Evolutionary conservation across 1,140 invertebrate species (phyloP).

Genomic region (Atta colombica): DNA sequence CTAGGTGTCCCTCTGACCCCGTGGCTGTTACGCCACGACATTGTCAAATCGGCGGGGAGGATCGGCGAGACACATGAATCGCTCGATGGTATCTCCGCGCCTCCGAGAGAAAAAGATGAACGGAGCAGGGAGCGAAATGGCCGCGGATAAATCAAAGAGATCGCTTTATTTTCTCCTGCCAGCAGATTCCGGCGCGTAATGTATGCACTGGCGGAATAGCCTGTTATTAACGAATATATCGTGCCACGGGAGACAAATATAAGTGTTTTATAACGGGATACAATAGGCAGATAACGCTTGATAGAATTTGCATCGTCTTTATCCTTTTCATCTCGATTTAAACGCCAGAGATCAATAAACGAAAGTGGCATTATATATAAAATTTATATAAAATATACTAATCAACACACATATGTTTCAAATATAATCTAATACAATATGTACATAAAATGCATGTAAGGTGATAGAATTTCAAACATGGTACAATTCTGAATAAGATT

Average conservation of each 20-base stretch:
- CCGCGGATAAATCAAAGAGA: constrained; percentile 42
- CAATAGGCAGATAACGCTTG: constrained; percentile 31
- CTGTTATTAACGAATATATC: constrained; percentile 61
- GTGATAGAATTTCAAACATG: no score
- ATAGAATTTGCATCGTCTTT: constrained; percentile 40
- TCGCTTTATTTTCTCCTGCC: constrained; percentile 67
- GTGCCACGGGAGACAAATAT: constrained; percentile 55
- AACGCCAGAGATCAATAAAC: neutral
- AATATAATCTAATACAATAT: neutral
- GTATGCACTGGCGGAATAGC: constrained; percentile 55
- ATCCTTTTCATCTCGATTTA: neutral
- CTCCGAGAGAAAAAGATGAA: constrained; percentile 59
- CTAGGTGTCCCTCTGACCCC: constrained; percentile 71
- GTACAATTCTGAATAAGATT: no score
- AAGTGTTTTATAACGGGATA: constrained; percentile 47
- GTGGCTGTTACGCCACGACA: constrained; percentile 63
- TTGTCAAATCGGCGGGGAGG: constrained; percentile 68
- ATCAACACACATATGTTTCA: neutral
- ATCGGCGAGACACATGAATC: constrained; percentile 62
- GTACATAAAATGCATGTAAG: neutral
- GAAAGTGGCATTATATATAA: neutral
- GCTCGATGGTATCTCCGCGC: constrained; percentile 69
- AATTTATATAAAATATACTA: neutral
- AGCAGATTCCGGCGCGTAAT: constrained; percentile 53
- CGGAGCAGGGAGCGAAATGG: constrained; percentile 21